Conservation (phyloP, 2,797 vertebrate genomes). For the Melanotaenia parkinsoni region DNA sequence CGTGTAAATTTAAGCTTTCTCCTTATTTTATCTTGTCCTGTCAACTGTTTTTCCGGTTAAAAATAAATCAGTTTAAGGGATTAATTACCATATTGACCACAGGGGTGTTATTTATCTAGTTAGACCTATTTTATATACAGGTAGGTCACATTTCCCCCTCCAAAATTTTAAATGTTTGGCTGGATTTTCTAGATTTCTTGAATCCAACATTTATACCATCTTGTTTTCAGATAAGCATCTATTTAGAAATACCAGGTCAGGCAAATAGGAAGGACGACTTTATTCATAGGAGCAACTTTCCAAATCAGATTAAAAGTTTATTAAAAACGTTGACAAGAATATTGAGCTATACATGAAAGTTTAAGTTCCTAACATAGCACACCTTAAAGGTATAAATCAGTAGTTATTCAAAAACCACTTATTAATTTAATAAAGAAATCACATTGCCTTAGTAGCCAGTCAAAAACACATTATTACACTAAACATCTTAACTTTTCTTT, state of each 20-base stretch:
- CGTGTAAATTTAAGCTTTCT: no score
- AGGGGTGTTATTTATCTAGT: background rate
- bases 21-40: no score
- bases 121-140: background rate
- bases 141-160: no score
- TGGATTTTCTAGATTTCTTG: background rate
- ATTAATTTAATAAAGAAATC: conserved; percentile 1
- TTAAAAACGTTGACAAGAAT: conserved; percentile 14
- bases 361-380: background rate
- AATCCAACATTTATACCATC: background rate
- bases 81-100: background rate
- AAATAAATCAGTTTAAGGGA: background rate
- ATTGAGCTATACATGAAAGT: conserved; percentile 16
- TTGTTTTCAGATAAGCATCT: background rate
- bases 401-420: conserved; percentile 33
- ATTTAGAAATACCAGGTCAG: background rate
- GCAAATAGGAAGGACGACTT: conserved; percentile 19
- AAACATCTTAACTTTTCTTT: conserved; percentile 2
- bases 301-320: conserved; percentile 22
- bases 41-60: background rate
- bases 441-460: conserved; percentile 14
- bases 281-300: conserved; percentile 24
- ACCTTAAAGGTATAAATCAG: conserved; percentile 36
- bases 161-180: background rate
- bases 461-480: conserved; percentile 7